These are phyloP conservation scores for Lasioglossum figueresi DNA, from an alignment of 2,888 invertebrate species.

Conservation along the genomic window DNA sequence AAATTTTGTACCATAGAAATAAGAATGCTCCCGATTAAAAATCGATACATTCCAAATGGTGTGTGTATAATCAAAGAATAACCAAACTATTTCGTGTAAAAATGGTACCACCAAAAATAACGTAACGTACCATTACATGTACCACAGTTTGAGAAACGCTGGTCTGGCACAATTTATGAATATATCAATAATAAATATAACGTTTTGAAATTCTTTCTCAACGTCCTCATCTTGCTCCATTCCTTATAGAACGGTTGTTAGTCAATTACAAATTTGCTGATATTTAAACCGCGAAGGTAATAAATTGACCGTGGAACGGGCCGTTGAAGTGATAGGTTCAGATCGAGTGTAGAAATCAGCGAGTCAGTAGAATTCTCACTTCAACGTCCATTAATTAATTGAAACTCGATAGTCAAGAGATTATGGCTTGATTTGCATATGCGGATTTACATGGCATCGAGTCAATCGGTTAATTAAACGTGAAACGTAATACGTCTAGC, in stretches of 20 bases:
- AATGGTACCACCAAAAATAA: too few species aligned
- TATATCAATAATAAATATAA: neutral
- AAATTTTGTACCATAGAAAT: too few species aligned
- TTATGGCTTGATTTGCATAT: slow-evolving; percentile 65
- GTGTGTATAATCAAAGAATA: too few species aligned
- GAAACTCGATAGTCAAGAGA: slow-evolving; percentile 59
- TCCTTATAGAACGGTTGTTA: neutral
- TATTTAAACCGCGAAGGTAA: neutral
- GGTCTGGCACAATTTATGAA: neutral
- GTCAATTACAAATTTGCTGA: neutral
- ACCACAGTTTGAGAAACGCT: too few species aligned
- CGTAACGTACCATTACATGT: too few species aligned
- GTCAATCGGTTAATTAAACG: slow-evolving; percentile 68
- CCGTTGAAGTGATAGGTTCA: neutral
- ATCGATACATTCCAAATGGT: too few species aligned
- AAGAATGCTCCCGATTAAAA: too few species aligned
- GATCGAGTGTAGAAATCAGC: slow-evolving; percentile 27
- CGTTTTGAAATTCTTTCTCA: neutral
- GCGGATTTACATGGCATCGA: slow-evolving; percentile 61
- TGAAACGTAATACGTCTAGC: slow-evolving; percentile 58
- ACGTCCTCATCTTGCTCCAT: neutral
- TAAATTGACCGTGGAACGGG: neutral
- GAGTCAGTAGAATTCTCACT: slow-evolving; percentile 47
- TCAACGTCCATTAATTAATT: slow-evolving; percentile 58
- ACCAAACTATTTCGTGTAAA: too few species aligned